phyloP scores from a whole-genome alignment of 2,888 invertebrate species.

The Watsonalla cultraria region DNA sequence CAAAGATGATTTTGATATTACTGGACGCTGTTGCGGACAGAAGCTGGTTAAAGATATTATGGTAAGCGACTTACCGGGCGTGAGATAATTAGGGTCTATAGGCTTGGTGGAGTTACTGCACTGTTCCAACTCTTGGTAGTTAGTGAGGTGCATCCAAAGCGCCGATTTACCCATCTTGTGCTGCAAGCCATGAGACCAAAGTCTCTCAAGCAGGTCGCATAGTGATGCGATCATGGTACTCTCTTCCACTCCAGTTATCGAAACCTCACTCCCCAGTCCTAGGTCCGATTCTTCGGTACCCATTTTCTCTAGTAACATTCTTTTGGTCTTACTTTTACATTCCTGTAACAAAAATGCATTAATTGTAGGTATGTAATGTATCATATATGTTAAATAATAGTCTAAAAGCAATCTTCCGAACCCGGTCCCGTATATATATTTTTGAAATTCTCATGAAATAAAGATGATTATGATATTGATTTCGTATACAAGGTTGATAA shows the following conservation, averaged over 20 bases:
- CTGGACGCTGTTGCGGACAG: neutral
- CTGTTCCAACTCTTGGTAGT: conserved; percentile 92
- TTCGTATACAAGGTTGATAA: neutral
- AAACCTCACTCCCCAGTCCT: conserved; percentile 90
- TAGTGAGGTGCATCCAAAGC: conserved; percentile 95
- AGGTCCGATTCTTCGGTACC: conserved; percentile 97
- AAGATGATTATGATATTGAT: neutral
- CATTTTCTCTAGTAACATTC: conserved; percentile 99
- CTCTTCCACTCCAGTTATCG: conserved; percentile 90
- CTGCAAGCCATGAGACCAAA: conserved; percentile 98
- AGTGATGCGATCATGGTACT: conserved; percentile 98
- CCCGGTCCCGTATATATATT: too few species aligned
- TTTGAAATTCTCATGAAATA: too few species aligned
- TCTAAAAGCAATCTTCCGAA: too few species aligned
- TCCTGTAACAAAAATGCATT: conserved; percentile 76
- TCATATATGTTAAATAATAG: too few species aligned
- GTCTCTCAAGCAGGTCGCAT: conserved; percentile 97
- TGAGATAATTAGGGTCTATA: conserved; percentile 74
- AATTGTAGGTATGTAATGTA: too few species aligned
- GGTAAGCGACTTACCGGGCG: conserved; percentile 60
- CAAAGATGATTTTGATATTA: neutral
- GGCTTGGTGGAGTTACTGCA: conserved; percentile 73
- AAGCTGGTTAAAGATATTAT: neutral
- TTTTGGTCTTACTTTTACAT: conserved; percentile 96
- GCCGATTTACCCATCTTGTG: conserved; percentile 98